Percentiles rank a stretch among this genome's conserved stretches.
These are phyloP conservation scores for Siniperca obscura DNA, from an alignment of 2,797 vertebrate species.

Conservation along the genomic window DNA sequence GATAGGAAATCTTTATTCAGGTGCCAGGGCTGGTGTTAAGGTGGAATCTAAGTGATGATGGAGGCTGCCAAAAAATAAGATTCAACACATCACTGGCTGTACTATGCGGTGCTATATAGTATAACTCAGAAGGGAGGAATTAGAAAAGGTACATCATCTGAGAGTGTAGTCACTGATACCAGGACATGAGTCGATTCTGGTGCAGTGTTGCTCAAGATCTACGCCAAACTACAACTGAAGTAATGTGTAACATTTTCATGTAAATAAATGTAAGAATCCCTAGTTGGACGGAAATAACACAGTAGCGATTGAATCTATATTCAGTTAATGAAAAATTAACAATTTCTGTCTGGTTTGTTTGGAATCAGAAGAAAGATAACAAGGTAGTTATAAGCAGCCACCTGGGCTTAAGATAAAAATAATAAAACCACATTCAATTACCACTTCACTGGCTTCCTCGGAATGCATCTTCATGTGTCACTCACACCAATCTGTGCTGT, in stretches of 20 bases:
- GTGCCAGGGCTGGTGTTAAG: slow-evolving; percentile 60
- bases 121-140: slow-evolving; percentile 28
- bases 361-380: not conserved
- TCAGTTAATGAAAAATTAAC: not conserved
- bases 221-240: not conserved
- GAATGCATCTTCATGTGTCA: not conserved
- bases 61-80: slow-evolving; percentile 55
- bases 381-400: not conserved
- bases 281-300: not conserved
- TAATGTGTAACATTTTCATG: not conserved
- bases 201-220: not conserved
- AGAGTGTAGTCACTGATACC: slow-evolving; percentile 14
- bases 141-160: slow-evolving; percentile 16
- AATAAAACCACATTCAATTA: slow-evolving; percentile 1
- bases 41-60: slow-evolving; percentile 50
- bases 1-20: slow-evolving; percentile 69
- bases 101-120: slow-evolving; percentile 10
- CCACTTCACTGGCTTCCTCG: not conserved
- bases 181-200: slow-evolving; percentile 6
- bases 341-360: not conserved
- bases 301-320: not conserved
- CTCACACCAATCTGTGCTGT: not conserved
- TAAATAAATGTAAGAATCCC: not conserved
- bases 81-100: slow-evolving; percentile 40
- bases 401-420: not conserved